phyloP scores from a whole-genome alignment of 2,888 invertebrate genomes.

The Colostygia pectinataria region DNA sequence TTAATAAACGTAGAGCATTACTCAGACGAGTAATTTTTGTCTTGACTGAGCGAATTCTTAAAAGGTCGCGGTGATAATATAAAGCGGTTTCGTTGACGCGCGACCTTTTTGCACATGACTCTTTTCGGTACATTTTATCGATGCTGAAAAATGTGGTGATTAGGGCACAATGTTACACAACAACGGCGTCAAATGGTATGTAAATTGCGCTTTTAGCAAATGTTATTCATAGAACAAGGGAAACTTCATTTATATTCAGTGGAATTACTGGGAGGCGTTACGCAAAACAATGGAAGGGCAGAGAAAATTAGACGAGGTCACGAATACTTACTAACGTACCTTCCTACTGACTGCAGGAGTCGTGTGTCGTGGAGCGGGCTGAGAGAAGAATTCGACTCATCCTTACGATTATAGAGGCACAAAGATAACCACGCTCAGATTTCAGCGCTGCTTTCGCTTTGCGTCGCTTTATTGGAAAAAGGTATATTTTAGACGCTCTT shows the following conservation, averaged over 20 bases:
- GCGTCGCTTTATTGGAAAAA: conserved; percentile 40
- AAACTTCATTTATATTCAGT: conserved; percentile 72
- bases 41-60: conserved; percentile 37
- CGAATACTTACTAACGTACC: conserved; percentile 35
- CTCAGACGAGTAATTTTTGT: conserved; percentile 58
- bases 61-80: conserved; percentile 27
- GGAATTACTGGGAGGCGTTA: conserved; percentile 60
- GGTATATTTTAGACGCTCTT: conserved; percentile 12
- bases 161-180: conserved; percentile 47
- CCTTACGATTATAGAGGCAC: conserved; percentile 19
- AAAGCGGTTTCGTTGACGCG: conserved; percentile 23
- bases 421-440: conserved; percentile 40
- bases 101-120: conserved; percentile 19
- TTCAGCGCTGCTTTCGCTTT: conserved; percentile 41
- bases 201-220: conserved; percentile 66
- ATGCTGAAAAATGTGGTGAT: conserved; percentile 39
- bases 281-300: conserved; percentile 54
- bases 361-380: conserved; percentile 10
- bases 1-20: conserved; percentile 64
- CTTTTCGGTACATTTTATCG: conserved; percentile 21
- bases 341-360: conserved; percentile 25
- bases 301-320: conserved; percentile 55
- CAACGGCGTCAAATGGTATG: conserved; percentile 55
- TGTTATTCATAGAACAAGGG: conserved; percentile 72
- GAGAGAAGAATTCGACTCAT: conserved; percentile 37